phyloP scores from a whole-genome alignment of 53 echinoderm and acorn worm genomes.

The Patiria pectinifera region DNA sequence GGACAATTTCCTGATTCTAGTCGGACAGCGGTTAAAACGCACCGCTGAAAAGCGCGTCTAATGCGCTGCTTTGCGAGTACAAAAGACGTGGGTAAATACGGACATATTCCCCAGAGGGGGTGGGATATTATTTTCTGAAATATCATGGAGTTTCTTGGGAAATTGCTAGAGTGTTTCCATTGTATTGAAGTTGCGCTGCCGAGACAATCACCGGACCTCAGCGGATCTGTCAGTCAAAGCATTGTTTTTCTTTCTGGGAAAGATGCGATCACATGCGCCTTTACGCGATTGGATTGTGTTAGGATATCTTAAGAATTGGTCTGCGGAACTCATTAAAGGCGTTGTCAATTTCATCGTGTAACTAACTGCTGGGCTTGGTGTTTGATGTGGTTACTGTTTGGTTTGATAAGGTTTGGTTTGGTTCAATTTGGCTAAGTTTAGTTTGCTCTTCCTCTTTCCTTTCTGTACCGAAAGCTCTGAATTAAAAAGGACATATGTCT shows the following conservation, averaged over 20 bases:
- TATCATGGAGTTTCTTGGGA: slow-evolving; percentile 40
- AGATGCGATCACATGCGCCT: slow-evolving; percentile 4
- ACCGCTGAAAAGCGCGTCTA: slow-evolving; percentile 29
- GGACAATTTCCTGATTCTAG: slow-evolving; percentile 32
- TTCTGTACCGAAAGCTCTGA: neutral
- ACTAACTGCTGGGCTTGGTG: neutral
- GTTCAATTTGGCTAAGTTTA: neutral
- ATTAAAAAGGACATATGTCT: neutral
- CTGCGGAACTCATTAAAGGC: neutral
- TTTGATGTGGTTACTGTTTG: neutral
- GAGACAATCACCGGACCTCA: neutral
- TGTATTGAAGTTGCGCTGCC: neutral
- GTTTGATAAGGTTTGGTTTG: neutral
- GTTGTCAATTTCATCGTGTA: neutral
- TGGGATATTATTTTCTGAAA: slow-evolving; percentile 6
- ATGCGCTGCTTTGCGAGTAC: slow-evolving; percentile 39
- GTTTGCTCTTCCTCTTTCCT: neutral
- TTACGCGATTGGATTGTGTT: neutral
- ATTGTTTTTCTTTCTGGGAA: slow-evolving; percentile 33
- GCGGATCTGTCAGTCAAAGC: neutral
- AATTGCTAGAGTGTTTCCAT: slow-evolving; percentile 57
- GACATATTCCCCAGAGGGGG: neutral
- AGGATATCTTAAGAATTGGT: neutral
- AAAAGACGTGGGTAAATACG: slow-evolving; percentile 35
- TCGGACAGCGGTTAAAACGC: neutral